Base-by-base conservation (phyloP, 2,888 invertebrate species). In the Drosophila nr. fundita region DNA sequence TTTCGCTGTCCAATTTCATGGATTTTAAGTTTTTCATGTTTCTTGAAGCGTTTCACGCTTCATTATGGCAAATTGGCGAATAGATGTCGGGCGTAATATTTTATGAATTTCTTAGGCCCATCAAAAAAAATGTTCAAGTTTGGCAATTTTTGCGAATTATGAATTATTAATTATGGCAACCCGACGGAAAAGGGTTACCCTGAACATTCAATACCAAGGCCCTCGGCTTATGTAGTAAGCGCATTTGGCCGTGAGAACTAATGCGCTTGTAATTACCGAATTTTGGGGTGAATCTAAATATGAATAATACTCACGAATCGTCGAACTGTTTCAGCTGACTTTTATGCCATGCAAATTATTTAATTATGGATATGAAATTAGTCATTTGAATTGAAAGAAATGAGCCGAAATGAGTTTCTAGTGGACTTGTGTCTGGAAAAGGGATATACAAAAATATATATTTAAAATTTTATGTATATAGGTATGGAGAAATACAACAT, bases 231-330 rank as follows among this genome's bases (percentile, higher is more conserved):
- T 42, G 15, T 42, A 0, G 66, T 87, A 85, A 85, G 73, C 87
- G 62, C 77, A 85, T 85, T 85, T 79, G 81, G 78, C 81, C 85
- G 85, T 85, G 85, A 87, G 85, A 85, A 85, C 85, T 85, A 85
- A 85, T 85, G 71, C 81, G 83, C 81, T 81, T 83, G 87, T 87
- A 87, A 85, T 85, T 87, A 68, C 50, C 62, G 42, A 61, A 55
- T 50, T 61, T 63, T 27, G 67, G 78, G 80, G 77, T 61, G 73
- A 68, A 72, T 54, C 21, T 48, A 52, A 58, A 61, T 54, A 60
- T 58, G 60, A 68, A 58, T 72, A 57, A 38, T 64, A 52, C n/a
- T 54, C 52, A 61, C 54, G 58, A 65, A 50, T 64, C 60, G 36
- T 67, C 30, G 27, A 65, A 48, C 61, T 13, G 64, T 58, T 53